These are phyloP conservation scores for Masticophis lateralis DNA, from an alignment of 2,797 vertebrate species.

Conservation along the genomic window DNA sequence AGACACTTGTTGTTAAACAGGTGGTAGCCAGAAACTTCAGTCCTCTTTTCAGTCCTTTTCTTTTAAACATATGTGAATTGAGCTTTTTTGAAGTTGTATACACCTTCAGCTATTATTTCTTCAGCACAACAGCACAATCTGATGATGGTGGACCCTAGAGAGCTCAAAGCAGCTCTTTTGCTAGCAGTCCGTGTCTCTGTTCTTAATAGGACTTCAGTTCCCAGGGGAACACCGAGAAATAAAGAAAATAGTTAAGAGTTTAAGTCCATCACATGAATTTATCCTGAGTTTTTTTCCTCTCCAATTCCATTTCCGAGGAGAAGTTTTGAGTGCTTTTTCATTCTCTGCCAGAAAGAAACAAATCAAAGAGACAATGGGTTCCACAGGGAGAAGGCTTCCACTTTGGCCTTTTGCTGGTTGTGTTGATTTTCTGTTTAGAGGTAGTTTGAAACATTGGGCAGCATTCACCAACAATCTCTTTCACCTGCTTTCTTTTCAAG, in stretches of 20 bases:
- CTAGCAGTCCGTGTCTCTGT: too few species aligned
- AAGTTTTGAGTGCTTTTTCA: neutral
- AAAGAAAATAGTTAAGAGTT: neutral
- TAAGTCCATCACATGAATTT: neutral
- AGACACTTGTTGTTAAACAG: neutral
- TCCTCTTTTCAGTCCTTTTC: neutral
- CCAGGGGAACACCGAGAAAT: neutral
- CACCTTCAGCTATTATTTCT: neutral
- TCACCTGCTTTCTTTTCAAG: neutral
- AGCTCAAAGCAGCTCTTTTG: neutral
- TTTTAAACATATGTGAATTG: neutral
- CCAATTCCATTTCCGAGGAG: neutral
- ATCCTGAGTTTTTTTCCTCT: neutral
- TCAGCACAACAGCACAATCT: neutral
- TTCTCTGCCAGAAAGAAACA: neutral
- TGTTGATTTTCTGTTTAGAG: neutral
- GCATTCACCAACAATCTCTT: too few species aligned
- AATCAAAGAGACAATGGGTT: neutral
- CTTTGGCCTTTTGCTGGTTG: neutral
- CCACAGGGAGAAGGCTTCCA: neutral
- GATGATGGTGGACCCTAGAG: neutral
- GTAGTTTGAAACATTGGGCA: neutral
- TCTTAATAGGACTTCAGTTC: neutral
- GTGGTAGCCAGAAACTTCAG: neutral
- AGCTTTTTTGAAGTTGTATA: neutral